phyloP scores from a whole-genome alignment of 2,113 vertebrate species.

The Apodemus speciosus region DNA sequence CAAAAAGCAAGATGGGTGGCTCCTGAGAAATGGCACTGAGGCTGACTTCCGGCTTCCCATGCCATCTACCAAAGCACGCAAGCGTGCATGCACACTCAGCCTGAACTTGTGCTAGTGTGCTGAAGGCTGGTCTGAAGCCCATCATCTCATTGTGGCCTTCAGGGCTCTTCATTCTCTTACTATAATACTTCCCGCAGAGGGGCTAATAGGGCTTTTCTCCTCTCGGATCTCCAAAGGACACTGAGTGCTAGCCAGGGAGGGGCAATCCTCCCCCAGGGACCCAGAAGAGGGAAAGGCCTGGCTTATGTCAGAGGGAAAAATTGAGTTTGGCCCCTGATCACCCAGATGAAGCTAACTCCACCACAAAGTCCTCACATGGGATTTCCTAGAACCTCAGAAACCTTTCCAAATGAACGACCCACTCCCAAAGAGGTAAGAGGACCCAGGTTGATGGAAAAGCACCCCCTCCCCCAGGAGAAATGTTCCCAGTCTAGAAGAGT shows the following conservation, averaged over 20 bases:
- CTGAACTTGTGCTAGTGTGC: neutral
- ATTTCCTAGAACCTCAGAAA: neutral
- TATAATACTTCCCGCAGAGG: neutral
- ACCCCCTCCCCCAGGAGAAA: neutral
- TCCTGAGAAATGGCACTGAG: neutral
- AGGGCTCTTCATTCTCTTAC: neutral
- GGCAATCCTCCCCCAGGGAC: neutral
- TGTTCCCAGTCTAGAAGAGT: neutral
- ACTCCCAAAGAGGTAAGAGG: neutral
- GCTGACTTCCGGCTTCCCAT: neutral
- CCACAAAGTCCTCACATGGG: no score
- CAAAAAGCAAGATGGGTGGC: neutral
- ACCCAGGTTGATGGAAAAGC: neutral
- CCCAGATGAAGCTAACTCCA: neutral
- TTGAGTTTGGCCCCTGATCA: neutral
- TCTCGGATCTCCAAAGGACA: neutral
- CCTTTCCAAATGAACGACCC: neutral
- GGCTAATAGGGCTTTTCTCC: neutral
- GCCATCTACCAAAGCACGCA: neutral
- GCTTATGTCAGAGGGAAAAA: neutral
- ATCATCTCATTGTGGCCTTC: neutral
- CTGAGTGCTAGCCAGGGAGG: neutral
- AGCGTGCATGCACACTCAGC: no score
- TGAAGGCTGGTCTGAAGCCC: neutral
- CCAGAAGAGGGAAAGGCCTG: neutral